Evolutionary conservation across 2,797 vertebrate genomes (phyloP).

Genomic region (Petrocephalus schoutedeni): DNA sequence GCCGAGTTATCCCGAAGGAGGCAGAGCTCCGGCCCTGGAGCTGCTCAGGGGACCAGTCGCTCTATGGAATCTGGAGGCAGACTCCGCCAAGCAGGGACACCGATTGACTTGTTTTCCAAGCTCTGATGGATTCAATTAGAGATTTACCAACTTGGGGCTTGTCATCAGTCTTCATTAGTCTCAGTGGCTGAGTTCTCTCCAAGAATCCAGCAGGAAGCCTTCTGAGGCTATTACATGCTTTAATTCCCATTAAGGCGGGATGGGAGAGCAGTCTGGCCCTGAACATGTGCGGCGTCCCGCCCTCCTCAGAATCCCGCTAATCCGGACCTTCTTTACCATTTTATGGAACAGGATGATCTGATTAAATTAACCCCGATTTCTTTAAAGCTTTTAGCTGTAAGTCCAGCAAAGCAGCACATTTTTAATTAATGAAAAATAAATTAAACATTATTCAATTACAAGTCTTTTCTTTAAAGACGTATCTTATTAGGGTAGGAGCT

Average conservation of each 20-base stretch:
- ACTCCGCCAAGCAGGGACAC: slow-evolving; percentile 27
- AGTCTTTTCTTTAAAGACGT: not conserved
- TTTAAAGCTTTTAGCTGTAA: not conserved
- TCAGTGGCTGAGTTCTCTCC: slow-evolving; percentile 29
- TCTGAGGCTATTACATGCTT: slow-evolving; percentile 40
- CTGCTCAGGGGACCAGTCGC: not conserved
- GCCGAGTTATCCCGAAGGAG: not conserved
- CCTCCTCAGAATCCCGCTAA: not conserved
- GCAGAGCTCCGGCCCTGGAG: not conserved
- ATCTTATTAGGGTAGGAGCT: not conserved
- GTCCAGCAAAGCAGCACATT: not conserved
- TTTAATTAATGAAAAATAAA: slow-evolving; percentile 12
- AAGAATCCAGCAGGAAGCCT: slow-evolving; percentile 33
- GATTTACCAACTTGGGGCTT: slow-evolving; percentile 28
- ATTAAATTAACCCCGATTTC: slow-evolving; percentile 11
- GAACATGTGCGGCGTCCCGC: slow-evolving; percentile 30
- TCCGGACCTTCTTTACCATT: not conserved
- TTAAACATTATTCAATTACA: slow-evolving; percentile 15
- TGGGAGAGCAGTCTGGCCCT: slow-evolving; percentile 32
- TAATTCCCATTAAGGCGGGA: slow-evolving; percentile 33
- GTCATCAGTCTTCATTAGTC: slow-evolving; percentile 41
- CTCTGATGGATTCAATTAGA: slow-evolving; percentile 33
- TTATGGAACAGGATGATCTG: not conserved
- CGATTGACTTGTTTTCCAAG: slow-evolving; percentile 35
- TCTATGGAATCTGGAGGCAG: not conserved